These are phyloP conservation scores for Puntigrus tetrazona DNA, from an alignment of 2,113 vertebrate species.

Conservation along the genomic window DNA sequence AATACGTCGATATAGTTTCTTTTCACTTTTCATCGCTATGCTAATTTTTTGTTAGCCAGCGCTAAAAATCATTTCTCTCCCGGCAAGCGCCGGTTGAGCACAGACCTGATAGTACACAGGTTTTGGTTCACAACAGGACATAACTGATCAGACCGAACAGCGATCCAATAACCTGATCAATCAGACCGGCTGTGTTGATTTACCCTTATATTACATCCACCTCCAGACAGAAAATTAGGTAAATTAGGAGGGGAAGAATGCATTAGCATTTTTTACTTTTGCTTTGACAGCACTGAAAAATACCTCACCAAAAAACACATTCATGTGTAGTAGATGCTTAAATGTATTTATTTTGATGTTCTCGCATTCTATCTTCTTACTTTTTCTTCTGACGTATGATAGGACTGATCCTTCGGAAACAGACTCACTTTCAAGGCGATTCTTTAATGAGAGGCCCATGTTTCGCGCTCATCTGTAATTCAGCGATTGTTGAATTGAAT, in stretches of 20 bases:
- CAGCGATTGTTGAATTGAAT: background rate
- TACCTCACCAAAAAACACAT: background rate
- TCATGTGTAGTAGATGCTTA: background rate
- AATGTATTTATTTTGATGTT: background rate
- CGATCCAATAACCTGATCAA: constrained; percentile 43
- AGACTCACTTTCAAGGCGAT: constrained; percentile 12
- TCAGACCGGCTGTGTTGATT: constrained; percentile 4
- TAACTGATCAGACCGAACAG: constrained; percentile 12
- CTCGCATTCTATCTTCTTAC: background rate
- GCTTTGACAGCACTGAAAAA: background rate
- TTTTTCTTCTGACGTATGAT: background rate
- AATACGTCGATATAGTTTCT: no score
- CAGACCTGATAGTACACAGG: background rate
- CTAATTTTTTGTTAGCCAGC: background rate
- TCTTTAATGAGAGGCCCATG: background rate
- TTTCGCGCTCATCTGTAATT: background rate
- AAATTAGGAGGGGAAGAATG: background rate
- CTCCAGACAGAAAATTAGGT: background rate
- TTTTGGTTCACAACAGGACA: background rate
- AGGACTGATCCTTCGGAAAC: background rate
- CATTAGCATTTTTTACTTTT: background rate
- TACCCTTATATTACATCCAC: background rate
- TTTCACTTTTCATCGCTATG: background rate
- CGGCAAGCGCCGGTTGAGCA: background rate
- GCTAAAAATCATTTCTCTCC: background rate